Base-by-base conservation (phyloP, 2,113 vertebrate species). In the Notarius quadriscutis region DNA sequence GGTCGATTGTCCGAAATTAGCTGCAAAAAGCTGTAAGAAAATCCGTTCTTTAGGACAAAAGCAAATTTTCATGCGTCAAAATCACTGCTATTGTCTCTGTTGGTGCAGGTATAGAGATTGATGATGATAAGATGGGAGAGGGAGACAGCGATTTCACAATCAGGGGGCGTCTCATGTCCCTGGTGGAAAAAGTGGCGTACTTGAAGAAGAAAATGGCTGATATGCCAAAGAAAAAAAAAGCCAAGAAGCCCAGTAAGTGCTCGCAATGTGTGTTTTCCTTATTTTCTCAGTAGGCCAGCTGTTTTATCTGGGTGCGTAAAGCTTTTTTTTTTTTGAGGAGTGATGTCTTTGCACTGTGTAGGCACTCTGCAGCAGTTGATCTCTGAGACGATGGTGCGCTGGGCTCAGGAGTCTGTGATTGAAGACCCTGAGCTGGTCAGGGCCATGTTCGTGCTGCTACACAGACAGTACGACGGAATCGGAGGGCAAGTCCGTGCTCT, bases 371-470 rank as follows among this genome's bases (percentile, higher is more conserved):
- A 99, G 93, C 97, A 99, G 91, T 34, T 99, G 90, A 98, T 99
- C 77, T 99, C 97, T 0, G 96, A 99, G 57, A 99, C 98, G 0
- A 98, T 99, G 97, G 98, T 99, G 5, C 97, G 97, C 53, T 99
- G 98, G 98, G 97, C 98, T 55, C 98, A 99, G 91, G 98, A 99
- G 92, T 98, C 97, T 0, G 96, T 98, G 11, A 99, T 99, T 34
- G 98, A 99, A 89, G 98, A 99, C 89, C 97, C 98, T 0, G 98
- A 99, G 81, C 90, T 99, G 89, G 97, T 99, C 93, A 93, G 97
- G 88, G 98, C 97, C 90, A 99, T 99, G 98, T 99, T 99, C 81
- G 96, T 98, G 51, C 85, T 99, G 86, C 94, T 99, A 0, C 98
- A 99, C 84, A 95, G 98, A 2, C 98, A 99, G 85, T 99, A 99